Percentiles rank a stretch among this genome's conserved stretches.
Evolutionary conservation across 2,888 invertebrate genomes (phyloP).

Genomic region (Augiades crinisus): DNA sequence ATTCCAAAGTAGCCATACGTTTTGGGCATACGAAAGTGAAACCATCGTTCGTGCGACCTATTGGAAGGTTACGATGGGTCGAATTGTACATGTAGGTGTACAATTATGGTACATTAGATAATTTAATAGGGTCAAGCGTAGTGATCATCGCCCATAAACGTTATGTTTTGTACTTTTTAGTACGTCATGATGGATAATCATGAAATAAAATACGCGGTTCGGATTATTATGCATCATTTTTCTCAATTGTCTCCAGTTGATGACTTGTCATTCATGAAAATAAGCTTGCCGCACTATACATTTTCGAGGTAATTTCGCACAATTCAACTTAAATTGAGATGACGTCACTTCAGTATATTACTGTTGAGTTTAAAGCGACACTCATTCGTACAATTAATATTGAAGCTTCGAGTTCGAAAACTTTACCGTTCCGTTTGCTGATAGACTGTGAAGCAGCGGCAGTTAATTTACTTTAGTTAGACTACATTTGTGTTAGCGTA

Average conservation of each 20-base stretch:
- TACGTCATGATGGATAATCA: not conserved
- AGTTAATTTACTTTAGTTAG: not conserved
- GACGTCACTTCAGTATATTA: not conserved
- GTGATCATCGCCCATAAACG: not conserved
- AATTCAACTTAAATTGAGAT: not conserved
- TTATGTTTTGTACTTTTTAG: not conserved
- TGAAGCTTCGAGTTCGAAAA: not conserved
- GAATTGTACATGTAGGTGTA: conserved; percentile 9
- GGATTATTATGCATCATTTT: no score
- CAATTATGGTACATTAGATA: conserved; percentile 2
- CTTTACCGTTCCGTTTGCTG: not conserved
- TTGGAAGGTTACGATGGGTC: conserved; percentile 14
- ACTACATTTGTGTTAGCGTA: no score
- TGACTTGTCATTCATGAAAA: not conserved
- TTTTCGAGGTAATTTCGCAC: no score
- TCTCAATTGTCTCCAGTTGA: not conserved
- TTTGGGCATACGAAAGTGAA: conserved; percentile 23
- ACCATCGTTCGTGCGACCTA: conserved; percentile 19
- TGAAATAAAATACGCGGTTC: no score
- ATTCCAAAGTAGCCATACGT: conserved; percentile 16
- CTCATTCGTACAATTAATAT: not conserved
- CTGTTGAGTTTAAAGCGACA: not conserved
- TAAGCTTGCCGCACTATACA: no score
- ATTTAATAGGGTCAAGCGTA: conserved; percentile 4
- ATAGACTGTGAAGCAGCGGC: not conserved